Evolutionary conservation across 2,797 vertebrate genomes (phyloP), one percentile per base, ranked within the genome.

Genomic region (Fistularia tabacaria): DNA sequence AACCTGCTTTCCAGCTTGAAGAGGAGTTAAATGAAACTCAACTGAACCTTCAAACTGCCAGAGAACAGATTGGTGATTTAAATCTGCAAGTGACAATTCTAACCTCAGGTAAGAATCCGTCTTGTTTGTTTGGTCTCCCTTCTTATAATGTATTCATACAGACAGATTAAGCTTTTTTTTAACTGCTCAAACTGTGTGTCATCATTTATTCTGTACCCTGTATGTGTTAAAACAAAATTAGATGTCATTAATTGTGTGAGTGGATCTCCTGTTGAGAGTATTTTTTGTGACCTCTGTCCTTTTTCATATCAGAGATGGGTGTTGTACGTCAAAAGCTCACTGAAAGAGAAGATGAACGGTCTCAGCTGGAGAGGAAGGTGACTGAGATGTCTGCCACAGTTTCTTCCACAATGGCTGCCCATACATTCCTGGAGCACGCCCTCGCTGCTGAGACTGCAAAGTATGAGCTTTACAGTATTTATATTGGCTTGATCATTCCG

Each of bases 41-140:
- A 4, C 14, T 57, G 36, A 69, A 72, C 66, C 82, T 91, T 10
- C 78, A 85, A 66, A 60, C 81, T 55, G 87, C 90, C 55, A 61
- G 49, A 39, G 80, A 87, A 40, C 74, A 91, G 69, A 89, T 87
- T 55, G 46, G 77, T 43, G 87, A 92, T 74, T 83, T 91, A 47
- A 90, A 81, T 62, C 86, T 89, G 14, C 84, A 92, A 72, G 66
- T 85, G 64, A 90, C 87, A 37, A 92, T 92, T 67, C 66, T 91
- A 68, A 84, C 65, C 5, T 84, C 91, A 80, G 91, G 91, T 92
- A 76, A 76, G 64, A 70, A 8, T 9, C n/a, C 3, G 43, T 6
- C 13, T 13, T 40, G 39, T 10, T 40, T 40, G 3, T 40, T 40
- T 2, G 10, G 5, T 25, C 25, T 3, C 25, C 25, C 25, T 3